Evolutionary conservation across 2,797 vertebrate species (phyloP).

Genomic region (Bryconaethiops microstoma): DNA sequence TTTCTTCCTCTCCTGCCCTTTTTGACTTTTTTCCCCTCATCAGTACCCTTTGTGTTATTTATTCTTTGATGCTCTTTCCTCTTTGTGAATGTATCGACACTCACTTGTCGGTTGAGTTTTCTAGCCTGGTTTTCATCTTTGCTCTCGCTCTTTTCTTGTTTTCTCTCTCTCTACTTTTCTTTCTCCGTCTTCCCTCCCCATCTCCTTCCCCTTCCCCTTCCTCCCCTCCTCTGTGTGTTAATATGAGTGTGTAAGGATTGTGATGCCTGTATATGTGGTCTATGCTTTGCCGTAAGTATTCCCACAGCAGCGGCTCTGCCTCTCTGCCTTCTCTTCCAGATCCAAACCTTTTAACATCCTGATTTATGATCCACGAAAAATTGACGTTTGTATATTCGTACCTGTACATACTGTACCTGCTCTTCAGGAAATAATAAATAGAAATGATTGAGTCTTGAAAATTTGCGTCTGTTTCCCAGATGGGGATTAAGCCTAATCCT

Average conservation of each 20-base stretch:
- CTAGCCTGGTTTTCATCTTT: constrained; percentile 37
- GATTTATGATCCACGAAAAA: constrained; percentile 18
- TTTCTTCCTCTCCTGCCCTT: background rate
- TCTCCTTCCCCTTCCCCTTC: constrained; percentile 2
- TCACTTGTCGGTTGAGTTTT: constrained; percentile 15
- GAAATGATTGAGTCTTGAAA: background rate
- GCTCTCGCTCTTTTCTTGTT: constrained; percentile 21
- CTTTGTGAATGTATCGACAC: constrained; percentile 31
- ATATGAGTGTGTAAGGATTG: constrained; percentile 33
- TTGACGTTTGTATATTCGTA: constrained; percentile 42
- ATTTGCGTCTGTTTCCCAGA: background rate
- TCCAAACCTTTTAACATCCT: constrained; percentile 20
- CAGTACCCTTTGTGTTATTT: constrained; percentile 49
- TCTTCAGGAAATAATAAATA: constrained; percentile 43
- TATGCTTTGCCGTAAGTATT: constrained; percentile 60
- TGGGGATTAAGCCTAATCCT: no score
- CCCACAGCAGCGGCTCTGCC: constrained; percentile 18
- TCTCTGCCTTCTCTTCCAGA: constrained; percentile 54
- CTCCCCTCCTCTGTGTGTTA: constrained; percentile 6
- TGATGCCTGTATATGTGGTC: constrained; percentile 44
- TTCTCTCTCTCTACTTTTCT: background rate
- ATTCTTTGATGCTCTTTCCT: constrained; percentile 34
- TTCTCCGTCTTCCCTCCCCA: constrained; percentile 37
- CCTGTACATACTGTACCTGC: constrained; percentile 49
- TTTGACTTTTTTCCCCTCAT: background rate